Base-by-base conservation (phyloP, 2,888 invertebrate species). In the Ophion slaviceki region DNA sequence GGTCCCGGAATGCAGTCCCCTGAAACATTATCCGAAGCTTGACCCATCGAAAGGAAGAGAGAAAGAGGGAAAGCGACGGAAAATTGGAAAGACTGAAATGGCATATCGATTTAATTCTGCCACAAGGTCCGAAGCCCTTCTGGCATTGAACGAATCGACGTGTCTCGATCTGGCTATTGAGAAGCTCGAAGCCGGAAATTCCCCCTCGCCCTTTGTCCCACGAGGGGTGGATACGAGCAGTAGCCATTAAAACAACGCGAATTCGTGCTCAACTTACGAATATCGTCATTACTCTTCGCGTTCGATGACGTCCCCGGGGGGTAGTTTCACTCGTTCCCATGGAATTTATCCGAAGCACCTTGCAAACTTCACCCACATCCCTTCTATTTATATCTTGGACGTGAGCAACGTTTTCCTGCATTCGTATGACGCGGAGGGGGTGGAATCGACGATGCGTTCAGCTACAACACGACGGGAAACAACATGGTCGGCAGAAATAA, bases 261-360 rank as follows among this genome's bases (percentile, higher is more conserved):
- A 79, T 61, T 79, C 85, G 82, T 82, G 75, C 82, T 74, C 76
- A 57, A 66, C 75, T 66, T 85, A 85, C 85, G 80, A 82, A 85
- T 85, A 80, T 66, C 64, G 61, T 80, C 82, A 71, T 85, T 76
- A 82, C 79, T 85, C 82, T 71, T 85, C 66, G 32, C 47, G 36
- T 47, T 80, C 82, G 75, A 85, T 80, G 79, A 80, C 79, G 66
- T 80, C 76, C 72, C 71, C 32, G 24, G 72, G 53, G 78, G 57
- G 45, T 36, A 72, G 32, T 72, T 78, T 57, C 14, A 40, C 66
- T 59, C n/a, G 57, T 28, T 45, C 66, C 59, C 14, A 32, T 66
- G 64, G 57, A 80, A 71, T 64, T 64, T 24, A 72, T 80, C 45
- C 36, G 8, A 68, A 53, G 24, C 24, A 17, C 47, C 53, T 40